Base-by-base conservation (phyloP, 2,113 vertebrate genomes). In the Origma solitaria region DNA sequence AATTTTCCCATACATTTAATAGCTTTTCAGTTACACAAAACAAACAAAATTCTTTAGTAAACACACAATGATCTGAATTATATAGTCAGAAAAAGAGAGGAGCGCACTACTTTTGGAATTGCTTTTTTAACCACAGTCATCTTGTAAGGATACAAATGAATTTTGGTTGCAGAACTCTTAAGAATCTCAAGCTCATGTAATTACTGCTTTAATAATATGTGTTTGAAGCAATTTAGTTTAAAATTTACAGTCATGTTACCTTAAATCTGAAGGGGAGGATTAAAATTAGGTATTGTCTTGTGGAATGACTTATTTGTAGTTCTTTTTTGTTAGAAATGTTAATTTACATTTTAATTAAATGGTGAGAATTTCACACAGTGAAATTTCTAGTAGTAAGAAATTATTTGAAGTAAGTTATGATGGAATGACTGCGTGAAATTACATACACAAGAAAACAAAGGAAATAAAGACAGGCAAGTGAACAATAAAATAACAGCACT, bases 341-440 rank as follows among this genome's bases (percentile, higher is more conserved):
- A 88, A 77, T 89, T 78, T 71, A n/a, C 60, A 50, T 64, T 84
- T 92, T 90, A 93, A 90, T 93, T 82, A 72, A 83, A 90, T 64
- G 8, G 33, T 47, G 62, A 28, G 35, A 86, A 92, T 72, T 78
- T 65, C 45, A 80, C 22, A 30, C 23, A 87, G 27, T 69, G 38
- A 77, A 88, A 50, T 56, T 93, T 71, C 49, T 91, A 86, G 45
- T 44, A 54, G 57, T 6, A 71, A 58, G n/a, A 88, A 68, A 68
- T 58, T 88, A 33, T 58, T 62, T 82, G 50, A 92, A 72, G 28
- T 37, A 75, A 96, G 72, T 66, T 50, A 38, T 25, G 40, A 20
- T 60, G 27, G 21, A 89, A 62, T 84, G 51, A 62, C 18, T 77
- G 23, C 28, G 33, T 86, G 15, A 72, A 62, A 42, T 80, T 94